Base-by-base conservation (phyloP, 2,797 vertebrate species). In the Lindbergichthys nudifrons region DNA sequence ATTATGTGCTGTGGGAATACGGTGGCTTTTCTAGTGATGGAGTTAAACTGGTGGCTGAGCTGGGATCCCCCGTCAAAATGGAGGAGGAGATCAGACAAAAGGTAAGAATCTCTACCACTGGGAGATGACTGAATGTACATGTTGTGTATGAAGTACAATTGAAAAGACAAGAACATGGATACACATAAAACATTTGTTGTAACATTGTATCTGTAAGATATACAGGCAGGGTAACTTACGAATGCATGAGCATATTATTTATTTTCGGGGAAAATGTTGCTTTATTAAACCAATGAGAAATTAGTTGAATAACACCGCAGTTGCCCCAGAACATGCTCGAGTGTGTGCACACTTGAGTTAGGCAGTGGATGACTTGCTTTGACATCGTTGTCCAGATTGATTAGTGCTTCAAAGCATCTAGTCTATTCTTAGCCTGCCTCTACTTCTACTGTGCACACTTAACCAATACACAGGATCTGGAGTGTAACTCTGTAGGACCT, bases 81-180 rank as follows among this genome's bases (percentile, higher is more conserved):
- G 98, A 99, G 84, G 98, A 99, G 93, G 98, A 99, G 93, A 99
- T 99, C 89, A 96, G 98, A 47, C 97, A 98, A 66, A 98, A 97
- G 94, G 98, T 99, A 96, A 87, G 93, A 53, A 42, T 41, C 8
- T 65, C 48, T 23, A 21, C 0, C 10, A 3, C 12, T 15, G 18
- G 1, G 15, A 50, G 10, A 42, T 54, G 41, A 57, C 8, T 42
- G 61, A 53, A 4, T 53, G 10, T 3, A 13, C n/a, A 65, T 58
- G 42, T 56, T 69, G 18, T 48, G 21, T 19, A 26, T 32, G 5
- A 53, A 65, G 23, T n/a, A 19, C 14, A 60, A 18, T 12, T 16
- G 7, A 61, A 65, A 54, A 36, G 14, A 32, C 18, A 54, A 52
- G 23, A 41, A 58, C 26, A 19, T 61, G 5, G 19, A 48, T 41